Conservation (phyloP, 2,113 vertebrate species). For the Ranitomeya variabilis region DNA sequence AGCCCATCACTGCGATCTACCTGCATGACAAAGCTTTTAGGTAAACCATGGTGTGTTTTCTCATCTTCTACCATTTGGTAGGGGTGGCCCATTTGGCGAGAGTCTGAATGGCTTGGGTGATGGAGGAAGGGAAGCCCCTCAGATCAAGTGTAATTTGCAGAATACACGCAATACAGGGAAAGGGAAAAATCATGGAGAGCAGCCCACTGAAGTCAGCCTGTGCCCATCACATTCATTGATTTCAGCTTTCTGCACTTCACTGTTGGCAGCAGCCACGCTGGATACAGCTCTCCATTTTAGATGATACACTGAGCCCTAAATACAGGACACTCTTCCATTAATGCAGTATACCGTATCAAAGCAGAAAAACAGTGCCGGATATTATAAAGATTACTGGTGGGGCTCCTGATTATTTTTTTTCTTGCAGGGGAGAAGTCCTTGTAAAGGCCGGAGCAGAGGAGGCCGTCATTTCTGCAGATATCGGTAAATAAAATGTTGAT, state of each 20-base stretch:
- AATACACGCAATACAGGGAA: not conserved
- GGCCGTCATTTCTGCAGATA: conserved; percentile 83
- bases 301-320: not conserved
- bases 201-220: not conserved
- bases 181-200: no score
- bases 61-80: no score
- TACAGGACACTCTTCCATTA: not conserved
- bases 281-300: not conserved
- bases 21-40: no score
- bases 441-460: conserved; percentile 85
- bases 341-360: not conserved
- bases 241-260: not conserved
- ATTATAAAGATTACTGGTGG: not conserved
- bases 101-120: no score
- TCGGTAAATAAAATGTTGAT: conserved; percentile 77
- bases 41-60: no score
- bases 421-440: conserved; percentile 91
- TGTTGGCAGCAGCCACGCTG: not conserved
- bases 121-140: no score
- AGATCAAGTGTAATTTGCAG: no score
- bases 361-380: not conserved
- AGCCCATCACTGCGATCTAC: no score
- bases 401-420: conserved; percentile 2
- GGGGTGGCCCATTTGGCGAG: no score
- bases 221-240: not conserved